Evolutionary conservation across 2,797 vertebrate genomes (phyloP).

Genomic region (Ispidina picta): DNA sequence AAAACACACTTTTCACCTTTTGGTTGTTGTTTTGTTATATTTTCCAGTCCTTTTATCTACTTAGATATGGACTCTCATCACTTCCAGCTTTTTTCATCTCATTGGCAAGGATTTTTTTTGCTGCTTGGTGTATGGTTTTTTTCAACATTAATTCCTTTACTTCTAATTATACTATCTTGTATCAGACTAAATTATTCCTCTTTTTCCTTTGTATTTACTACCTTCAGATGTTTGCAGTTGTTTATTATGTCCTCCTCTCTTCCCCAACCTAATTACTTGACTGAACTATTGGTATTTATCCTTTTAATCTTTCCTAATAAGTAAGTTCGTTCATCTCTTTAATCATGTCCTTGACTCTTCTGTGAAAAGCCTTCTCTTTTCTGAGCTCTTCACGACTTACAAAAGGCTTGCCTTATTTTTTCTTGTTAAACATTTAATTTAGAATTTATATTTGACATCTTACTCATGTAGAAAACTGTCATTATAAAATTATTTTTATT

Average conservation of each 20-base stretch:
- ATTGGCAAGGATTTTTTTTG: background rate
- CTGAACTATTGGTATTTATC: conserved; percentile 48
- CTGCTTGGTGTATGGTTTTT: background rate
- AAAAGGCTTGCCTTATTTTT: background rate
- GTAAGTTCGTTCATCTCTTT: conserved; percentile 10
- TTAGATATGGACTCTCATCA: background rate
- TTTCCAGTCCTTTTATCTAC: background rate
- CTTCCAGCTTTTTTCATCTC: background rate
- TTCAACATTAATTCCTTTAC: conserved; percentile 2
- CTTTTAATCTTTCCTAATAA: conserved; percentile 59
- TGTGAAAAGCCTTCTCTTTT: background rate
- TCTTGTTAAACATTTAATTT: background rate
- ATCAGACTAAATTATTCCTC: background rate
- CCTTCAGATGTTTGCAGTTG: conserved; percentile 32
- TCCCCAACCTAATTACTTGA: conserved; percentile 33
- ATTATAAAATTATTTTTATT: background rate
- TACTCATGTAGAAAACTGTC: background rate
- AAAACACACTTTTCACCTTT: background rate
- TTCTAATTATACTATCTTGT: background rate
- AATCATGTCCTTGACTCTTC: conserved; percentile 1
- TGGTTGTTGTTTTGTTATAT: background rate
- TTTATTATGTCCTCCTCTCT: conserved; percentile 10
- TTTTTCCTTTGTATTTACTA: background rate
- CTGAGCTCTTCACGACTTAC: background rate
- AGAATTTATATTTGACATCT: background rate